Evolutionary conservation across 2,797 vertebrate species (phyloP).

Genomic region (Todus mexicanus): DNA sequence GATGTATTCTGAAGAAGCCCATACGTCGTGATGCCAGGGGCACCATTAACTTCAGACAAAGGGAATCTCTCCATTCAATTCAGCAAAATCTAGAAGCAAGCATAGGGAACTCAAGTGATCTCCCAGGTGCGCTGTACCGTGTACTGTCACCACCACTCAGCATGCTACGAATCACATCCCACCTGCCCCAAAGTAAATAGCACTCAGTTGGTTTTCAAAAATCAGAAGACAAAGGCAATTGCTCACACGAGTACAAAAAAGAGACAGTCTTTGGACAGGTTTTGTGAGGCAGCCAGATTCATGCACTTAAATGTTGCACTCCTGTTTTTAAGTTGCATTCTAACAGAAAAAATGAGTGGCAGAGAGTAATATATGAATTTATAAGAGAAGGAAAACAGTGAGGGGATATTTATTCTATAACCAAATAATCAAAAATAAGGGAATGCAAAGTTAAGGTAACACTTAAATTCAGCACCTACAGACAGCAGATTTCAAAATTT

Average conservation of each 20-base stretch:
- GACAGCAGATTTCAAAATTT: not conserved
- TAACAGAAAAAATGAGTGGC: not conserved
- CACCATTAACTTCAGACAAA: not conserved
- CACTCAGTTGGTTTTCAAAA: not conserved
- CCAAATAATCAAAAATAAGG: not conserved
- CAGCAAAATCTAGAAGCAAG: not conserved
- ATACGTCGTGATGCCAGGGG: not conserved
- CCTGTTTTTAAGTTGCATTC: not conserved
- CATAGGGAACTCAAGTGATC: not conserved
- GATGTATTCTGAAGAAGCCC: not conserved
- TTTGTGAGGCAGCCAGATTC: not conserved
- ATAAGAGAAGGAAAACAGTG: not conserved
- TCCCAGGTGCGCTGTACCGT: not conserved
- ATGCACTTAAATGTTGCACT: not conserved
- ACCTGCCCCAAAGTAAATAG: not conserved
- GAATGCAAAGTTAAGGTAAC: not conserved
- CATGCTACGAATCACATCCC: fast-evolving
- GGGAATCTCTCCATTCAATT: not conserved
- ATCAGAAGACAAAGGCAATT: not conserved
- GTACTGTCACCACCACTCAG: not conserved
- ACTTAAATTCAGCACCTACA: not conserved
- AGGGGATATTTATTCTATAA: not conserved
- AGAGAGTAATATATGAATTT: not conserved
- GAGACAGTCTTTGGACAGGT: not conserved
- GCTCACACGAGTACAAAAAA: not conserved